Base-by-base conservation (phyloP, 1,140 invertebrate species). In the Euborellia annulipes region DNA sequence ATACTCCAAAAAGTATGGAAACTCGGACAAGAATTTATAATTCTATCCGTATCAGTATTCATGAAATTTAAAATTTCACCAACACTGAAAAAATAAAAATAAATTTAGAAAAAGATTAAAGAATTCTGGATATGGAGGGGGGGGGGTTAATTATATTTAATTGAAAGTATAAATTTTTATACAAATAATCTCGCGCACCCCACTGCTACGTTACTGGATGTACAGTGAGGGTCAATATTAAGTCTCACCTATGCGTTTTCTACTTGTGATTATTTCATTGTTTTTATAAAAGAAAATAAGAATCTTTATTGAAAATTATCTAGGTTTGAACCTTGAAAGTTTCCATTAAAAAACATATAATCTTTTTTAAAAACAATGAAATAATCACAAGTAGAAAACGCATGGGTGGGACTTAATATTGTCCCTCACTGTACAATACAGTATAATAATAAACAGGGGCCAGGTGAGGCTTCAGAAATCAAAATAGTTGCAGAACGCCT, bases 1-100 rank as follows among this genome's bases (percentile, higher is more conserved):
- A 97, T 82, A 63, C 89, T 94, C 93, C 95, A 98, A 51, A 96
- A 73, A 13, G 86, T 78, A 68, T 98, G 94, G 63, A 98, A 94
- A 65, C 87, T 94, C 1, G 85, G 79, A 66, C 88, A 93, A 32
- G 92, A 87, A 63, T 96, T 97, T 0, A 94, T 81, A 51, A 98
- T 88, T 53, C 93, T 72, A 57, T 95, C 90, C 0, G 82, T 82
- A 62, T 98, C 95, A 1, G 88, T 93, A 22, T 88, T 95, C 82
- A 98, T 94, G 54, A 92, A 89, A 66, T 98, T 98, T 0, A 95
- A 76, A 20, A 98, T 82, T 69, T 96, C 84, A 1, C 90, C 89
- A 50, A 78, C 70, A 44, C 73, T 79, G 60, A 82, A 87, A 55
- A 45, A 49, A 40, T 16, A 46, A n/a, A n/a, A n/a, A n/a, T n/a